Evolutionary conservation across 2,797 vertebrate genomes (phyloP), one percentile per base, ranked within the genome.

Genomic region (Sebastes elongatus): DNA sequence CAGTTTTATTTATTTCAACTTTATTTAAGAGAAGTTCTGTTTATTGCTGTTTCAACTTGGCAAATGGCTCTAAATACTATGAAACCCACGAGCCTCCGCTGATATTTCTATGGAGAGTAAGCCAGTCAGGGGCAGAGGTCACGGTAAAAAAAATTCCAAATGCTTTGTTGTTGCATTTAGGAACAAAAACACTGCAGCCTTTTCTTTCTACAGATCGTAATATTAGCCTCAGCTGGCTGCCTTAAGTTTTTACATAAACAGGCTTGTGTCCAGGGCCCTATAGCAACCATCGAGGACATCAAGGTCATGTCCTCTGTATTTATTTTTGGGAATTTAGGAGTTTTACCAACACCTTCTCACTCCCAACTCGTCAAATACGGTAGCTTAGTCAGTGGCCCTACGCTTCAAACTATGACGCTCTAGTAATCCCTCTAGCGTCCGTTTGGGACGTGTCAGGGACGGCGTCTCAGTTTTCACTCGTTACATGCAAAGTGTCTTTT

Each of bases 71-170:
- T 46, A 46, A 18, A 46, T 46, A 46, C 42, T 46, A 46, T 46
- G 16, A 46, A 18, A 46, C 2, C 11, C 30, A 25, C 4, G 1
- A 53, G 11, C 10, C 3, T 33, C 22, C 49, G 63, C 33, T n/a
- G n/a, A 46, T 18, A 60, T 61, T 49, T 61, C 8, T 28, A 2
- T 22, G 10, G 10, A 2, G 2, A n/a, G 10, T 0, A 25, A 57
- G 23, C 11, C 25, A 20, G 55, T 57, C 23, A 38, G 42, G 46
- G 46, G 65, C 10, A 52, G 18, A 52, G 20, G 49, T 52, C 20
- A 10, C 0, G 8, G 7, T 52, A 68, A 5, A 42, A 0, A 30
- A 0, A 4, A 62, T 13, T n/a, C 3, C 4, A n/a, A 42, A 27
- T 2, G 35, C 22, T 64, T 9, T 23, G n/a, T 63, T 4, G 11